Base-by-base conservation (phyloP, 2,888 invertebrate species). In the Drosophila subquinaria region DNA sequence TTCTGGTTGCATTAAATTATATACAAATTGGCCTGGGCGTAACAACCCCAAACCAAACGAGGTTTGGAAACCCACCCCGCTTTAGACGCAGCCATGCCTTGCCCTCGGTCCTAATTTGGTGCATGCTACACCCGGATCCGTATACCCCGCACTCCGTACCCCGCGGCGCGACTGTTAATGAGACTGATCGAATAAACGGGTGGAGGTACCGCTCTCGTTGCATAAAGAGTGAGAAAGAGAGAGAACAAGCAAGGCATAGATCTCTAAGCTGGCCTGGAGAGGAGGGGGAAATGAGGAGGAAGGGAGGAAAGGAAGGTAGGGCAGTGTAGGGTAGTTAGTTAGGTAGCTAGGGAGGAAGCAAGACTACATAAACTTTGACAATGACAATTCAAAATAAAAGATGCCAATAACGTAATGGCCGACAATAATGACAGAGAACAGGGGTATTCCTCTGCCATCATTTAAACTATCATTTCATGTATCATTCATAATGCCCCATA, bases 321-420 rank as follows among this genome's bases (percentile, higher is more conserved):
- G 45, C 3, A 0, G 36, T 2, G 52, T 13, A 48, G n/a, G 33
- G 51, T 11, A 30, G 15, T 55, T 42, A 30, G 15, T 33, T 42
- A 33, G 33, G 17, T 4, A 51, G 17, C 36, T 36, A 51, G 13
- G 17, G 53, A 51, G 20, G 20, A 23, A 57, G 61, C 43, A 27
- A 47, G 11, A 6, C 17, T 15, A 47, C 38, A 59, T 30, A 48
- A 47, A 59, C 72, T 61, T 61, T 65, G 67, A 69, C 81, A 75
- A 73, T 76, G 76, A 76, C 79, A 88, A 81, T 83, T 79, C 65
- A 40, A 53, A 73, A 74, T 45, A 45, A 57, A 57, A 13, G 35
- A 79, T 82, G 74, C 78, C 84, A 78, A 79, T 80, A 83, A 86
- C 89, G 80, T 89, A 89, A 90, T 90, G 84, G 89, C 88, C 79